These are phyloP conservation scores for Oedothorax gibbosus DNA, from an alignment of 1,140 invertebrate genomes.

Conservation along the genomic window DNA sequence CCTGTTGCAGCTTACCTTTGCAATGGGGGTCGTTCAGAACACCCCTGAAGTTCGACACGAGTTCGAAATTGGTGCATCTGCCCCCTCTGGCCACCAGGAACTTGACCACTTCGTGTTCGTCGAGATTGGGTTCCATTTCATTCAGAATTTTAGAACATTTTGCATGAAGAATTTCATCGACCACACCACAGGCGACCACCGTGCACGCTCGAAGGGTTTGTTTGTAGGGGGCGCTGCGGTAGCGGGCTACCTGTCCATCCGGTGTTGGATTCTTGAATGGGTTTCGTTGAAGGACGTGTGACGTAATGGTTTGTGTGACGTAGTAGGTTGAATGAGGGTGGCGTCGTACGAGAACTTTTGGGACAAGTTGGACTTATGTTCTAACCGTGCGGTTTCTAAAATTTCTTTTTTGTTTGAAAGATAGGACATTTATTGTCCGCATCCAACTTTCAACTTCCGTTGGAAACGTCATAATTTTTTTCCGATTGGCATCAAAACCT, in stretches of 20 bases:
- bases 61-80: conserved; percentile 53
- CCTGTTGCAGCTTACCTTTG: conserved; percentile 51
- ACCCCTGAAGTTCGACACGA: conserved; percentile 44
- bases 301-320: no score
- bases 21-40: conserved; percentile 42
- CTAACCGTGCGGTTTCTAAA: no score
- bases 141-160: no score
- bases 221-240: conserved; percentile 47
- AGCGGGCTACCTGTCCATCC: conserved; percentile 27
- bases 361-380: no score
- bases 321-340: no score
- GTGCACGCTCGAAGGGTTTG: not conserved
- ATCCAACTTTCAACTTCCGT: no score
- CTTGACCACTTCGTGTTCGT: conserved; percentile 31
- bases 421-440: no score
- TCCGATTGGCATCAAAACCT: no score
- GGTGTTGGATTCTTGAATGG: not conserved
- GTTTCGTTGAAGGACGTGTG: not conserved
- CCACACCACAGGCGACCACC: no score
- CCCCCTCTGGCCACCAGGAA: conserved; percentile 39
- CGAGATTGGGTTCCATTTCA: conserved; percentile 15
- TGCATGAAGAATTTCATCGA: not conserved
- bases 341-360: no score
- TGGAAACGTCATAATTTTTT: no score
- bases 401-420: no score